Conservation (phyloP, 2,888 invertebrate genomes). For the Ferdinandea cuprea region DNA sequence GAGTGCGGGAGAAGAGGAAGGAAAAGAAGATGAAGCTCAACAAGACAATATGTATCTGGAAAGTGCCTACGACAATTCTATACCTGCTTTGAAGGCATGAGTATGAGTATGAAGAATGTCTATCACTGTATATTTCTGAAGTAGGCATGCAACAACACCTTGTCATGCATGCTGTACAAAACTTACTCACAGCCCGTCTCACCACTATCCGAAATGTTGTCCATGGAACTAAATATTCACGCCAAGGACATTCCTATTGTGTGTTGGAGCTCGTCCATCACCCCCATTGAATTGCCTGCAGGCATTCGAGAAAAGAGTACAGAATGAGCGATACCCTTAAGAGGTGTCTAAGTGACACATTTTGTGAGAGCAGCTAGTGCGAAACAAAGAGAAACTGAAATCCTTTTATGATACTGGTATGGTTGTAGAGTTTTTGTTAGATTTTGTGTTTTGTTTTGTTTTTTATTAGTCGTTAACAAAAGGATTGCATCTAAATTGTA, state of each 20-base stretch:
- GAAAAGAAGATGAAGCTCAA: constrained; percentile 43
- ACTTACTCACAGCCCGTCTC: constrained; percentile 33
- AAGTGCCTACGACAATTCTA: constrained; percentile 48
- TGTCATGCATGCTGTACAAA: constrained; percentile 50
- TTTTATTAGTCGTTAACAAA: constrained; percentile 36
- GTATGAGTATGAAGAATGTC: constrained; percentile 20
- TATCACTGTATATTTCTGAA: constrained; percentile 25
- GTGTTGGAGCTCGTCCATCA: constrained; percentile 62
- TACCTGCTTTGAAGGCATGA: constrained; percentile 5
- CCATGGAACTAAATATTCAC: constrained; percentile 45
- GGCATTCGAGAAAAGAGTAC: constrained; percentile 52
- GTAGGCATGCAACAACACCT: constrained; percentile 63
- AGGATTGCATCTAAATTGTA: constrained; percentile 39
- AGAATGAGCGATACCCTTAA: constrained; percentile 58
- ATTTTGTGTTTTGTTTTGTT: constrained; percentile 5
- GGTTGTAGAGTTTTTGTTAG: constrained; percentile 24
- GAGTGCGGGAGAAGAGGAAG: constrained; percentile 6
- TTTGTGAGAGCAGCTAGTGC: constrained; percentile 52
- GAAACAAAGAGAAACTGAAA: constrained; percentile 64
- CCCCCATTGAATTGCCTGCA: constrained; percentile 55
- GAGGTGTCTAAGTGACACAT: constrained; percentile 71
- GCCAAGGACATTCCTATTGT: constrained; percentile 69
- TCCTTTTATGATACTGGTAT: constrained; percentile 33
- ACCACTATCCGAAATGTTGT: constrained; percentile 3
- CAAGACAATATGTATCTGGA: constrained; percentile 61